Conservation (phyloP, 64 coral and sea anemone genomes). For the Orbicella faveolata region DNA sequence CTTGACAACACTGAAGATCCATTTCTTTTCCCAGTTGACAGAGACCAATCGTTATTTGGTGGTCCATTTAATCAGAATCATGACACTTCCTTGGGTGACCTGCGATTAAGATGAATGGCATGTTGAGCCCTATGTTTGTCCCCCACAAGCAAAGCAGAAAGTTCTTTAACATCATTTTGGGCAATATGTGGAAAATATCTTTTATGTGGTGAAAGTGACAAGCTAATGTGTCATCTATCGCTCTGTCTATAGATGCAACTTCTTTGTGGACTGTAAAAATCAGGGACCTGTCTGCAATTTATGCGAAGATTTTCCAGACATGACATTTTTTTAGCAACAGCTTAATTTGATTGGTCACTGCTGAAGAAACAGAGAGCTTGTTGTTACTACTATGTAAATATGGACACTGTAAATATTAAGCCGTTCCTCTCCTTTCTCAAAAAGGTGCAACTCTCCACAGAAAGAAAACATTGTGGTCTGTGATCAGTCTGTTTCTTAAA, state of each 20-base stretch:
- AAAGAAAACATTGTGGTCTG: neutral
- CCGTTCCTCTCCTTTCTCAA: neutral
- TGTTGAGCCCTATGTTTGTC: neutral
- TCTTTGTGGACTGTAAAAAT: too few species aligned
- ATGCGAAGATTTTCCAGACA: too few species aligned
- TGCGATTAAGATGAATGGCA: conserved; percentile 66
- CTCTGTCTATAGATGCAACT: too few species aligned
- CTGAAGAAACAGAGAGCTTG: neutral
- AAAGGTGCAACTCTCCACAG: neutral
- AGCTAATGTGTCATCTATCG: too few species aligned
- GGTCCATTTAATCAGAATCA: conserved; percentile 80
- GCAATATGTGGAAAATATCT: neutral
- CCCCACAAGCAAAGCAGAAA: neutral
- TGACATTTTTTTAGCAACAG: neutral
- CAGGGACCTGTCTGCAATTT: too few species aligned
- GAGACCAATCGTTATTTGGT: conserved; percentile 78
- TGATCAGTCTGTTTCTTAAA: too few species aligned
- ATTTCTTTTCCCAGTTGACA: conserved; percentile 81
- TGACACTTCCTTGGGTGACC: conserved; percentile 70
- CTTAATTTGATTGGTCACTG: neutral
- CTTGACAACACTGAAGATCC: conserved; percentile 78
- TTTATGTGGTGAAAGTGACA: too few species aligned
- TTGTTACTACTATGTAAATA: neutral
- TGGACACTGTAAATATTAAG: conserved; percentile 7
- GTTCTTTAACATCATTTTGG: neutral